phyloP scores from a whole-genome alignment of 2,888 invertebrate species.

The Tethea ocularis region DNA sequence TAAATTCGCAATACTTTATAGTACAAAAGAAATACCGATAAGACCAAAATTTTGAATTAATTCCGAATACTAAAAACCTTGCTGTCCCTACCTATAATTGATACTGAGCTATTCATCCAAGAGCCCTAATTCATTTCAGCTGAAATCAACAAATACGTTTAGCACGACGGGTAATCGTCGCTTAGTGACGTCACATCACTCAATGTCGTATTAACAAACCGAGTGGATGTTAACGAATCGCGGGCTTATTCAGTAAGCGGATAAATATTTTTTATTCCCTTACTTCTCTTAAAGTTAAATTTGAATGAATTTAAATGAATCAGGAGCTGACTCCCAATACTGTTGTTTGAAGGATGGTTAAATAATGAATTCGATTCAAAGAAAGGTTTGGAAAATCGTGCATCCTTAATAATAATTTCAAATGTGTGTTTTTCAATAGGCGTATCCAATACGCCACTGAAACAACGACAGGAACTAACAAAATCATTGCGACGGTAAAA shows the following conservation, averaged over 20 bases:
- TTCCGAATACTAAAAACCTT: no score
- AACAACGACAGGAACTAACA: not conserved
- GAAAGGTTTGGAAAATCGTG: not conserved
- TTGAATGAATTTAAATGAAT: not conserved
- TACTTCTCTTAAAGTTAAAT: not conserved
- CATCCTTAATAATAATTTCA: not conserved
- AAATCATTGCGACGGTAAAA: not conserved
- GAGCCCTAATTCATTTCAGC: conserved; percentile 19
- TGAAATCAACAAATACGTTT: conserved; percentile 37
- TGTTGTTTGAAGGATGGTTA: not conserved
- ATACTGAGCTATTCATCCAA: not conserved
- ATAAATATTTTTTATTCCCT: not conserved
- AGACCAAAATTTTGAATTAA: no score
- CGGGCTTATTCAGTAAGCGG: conserved; percentile 1
- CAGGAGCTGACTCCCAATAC: not conserved
- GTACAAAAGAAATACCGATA: no score
- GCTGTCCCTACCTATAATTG: not conserved
- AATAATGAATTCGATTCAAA: not conserved
- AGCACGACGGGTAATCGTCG: conserved; percentile 37
- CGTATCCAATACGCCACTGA: no score
- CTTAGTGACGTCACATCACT: conserved; percentile 40
- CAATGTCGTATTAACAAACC: conserved; percentile 47
- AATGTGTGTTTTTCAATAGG: not conserved
- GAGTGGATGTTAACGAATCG: conserved; percentile 38
- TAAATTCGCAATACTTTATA: no score